Evolutionary conservation across 2,888 invertebrate species (phyloP), one percentile per base, ranked within the genome.

Genomic region (Nomada hirtipes): DNA sequence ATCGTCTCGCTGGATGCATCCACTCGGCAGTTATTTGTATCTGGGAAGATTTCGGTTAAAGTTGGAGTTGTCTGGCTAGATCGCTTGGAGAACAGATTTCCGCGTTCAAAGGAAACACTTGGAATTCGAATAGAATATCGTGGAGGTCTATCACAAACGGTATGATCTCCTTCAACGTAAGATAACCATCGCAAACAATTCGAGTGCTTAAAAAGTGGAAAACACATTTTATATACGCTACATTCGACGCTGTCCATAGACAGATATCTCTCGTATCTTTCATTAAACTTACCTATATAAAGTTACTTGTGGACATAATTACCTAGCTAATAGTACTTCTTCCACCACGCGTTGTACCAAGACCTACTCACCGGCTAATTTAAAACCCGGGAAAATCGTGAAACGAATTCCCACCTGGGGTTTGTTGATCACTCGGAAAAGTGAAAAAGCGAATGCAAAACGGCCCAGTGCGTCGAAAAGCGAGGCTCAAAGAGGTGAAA

Each of bases 241-340:
- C 59, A 65, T 53, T 74, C 74, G 44, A 55, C 29, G 52, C 20
- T 81, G 59, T 73, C 69, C 20, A 13, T 47, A n/a, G 42, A 20
- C 67, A 57, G 44, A 63, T n/a, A 42, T 55, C 42, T 50, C 3
- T 42, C 60, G 57, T 64, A 77, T 70, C 79, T 70, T 75, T 26
- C 3, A 36, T 36, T 36, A 36, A 36, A 36, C 36, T 36, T 7
- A 36, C 36, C 36, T 36, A 36, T 7, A 36, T 36, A 36, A 36
- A 7, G 36, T 36, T 36, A 36, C 36, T 7, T 36, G 36, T 36
- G 36, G 36, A 7, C 36, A 36, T 36, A 36, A 36, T 36, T 36
- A 36, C 7, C 7, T 9, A 36, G 36, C 36, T 36, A 36, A 36
- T 1, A 7, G 36, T 7, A 36, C 36, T 4, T 36, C 36, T 7